Conservation (phyloP, 1,140 invertebrate species). For the Geopemphigus sp. region DNA sequence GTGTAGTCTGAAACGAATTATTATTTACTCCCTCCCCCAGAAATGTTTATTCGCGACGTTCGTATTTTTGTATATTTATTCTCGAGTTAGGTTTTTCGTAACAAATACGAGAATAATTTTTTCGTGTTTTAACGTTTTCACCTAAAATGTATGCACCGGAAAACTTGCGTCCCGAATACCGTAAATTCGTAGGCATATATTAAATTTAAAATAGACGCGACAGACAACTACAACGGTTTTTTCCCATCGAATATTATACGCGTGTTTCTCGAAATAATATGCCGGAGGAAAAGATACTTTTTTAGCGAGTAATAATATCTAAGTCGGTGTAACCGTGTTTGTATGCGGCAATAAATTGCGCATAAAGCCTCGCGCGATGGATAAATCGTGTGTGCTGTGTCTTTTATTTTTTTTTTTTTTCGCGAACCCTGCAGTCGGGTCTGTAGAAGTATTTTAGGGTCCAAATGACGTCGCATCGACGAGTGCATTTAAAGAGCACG, state of each 20-base stretch:
- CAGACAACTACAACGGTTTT: not conserved
- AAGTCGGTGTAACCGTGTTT: not conserved
- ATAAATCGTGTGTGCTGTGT: not conserved
- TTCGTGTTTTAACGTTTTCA: no score
- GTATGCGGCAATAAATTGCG: not conserved
- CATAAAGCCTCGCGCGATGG: not conserved
- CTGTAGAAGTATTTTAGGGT: not conserved
- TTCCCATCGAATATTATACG: no score
- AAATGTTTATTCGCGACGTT: no score
- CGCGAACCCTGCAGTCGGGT: not conserved
- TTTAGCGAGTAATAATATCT: not conserved
- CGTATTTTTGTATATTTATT: no score
- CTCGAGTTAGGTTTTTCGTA: no score
- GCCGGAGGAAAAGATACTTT: not conserved
- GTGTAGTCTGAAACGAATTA: not conserved
- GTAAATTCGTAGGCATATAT: no score
- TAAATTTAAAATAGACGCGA: not conserved
- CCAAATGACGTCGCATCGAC: conserved; percentile 5
- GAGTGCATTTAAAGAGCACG: conserved; percentile 15
- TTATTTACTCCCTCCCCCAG: not conserved
- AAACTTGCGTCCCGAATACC: no score
- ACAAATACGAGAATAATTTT: no score
- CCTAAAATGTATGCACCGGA: no score
- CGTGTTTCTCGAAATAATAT: no score
- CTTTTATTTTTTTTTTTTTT: not conserved